Evolutionary conservation across 2,113 vertebrate genomes (phyloP).

Genomic region (Arenaria interpres): DNA sequence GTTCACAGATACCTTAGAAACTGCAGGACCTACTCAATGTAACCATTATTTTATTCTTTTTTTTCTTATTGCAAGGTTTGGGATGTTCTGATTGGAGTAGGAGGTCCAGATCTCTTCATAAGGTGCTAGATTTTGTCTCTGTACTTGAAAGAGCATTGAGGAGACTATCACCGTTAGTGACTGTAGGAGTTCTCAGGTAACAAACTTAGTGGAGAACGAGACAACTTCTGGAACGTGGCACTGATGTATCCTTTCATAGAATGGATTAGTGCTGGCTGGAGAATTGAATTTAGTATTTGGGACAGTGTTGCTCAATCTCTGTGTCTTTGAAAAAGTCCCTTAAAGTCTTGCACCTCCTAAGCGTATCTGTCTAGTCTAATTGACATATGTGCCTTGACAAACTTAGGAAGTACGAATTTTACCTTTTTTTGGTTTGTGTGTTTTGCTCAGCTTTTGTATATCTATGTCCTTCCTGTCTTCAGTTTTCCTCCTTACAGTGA

Average conservation of each 20-base stretch:
- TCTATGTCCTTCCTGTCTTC: background rate
- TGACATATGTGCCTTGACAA: background rate
- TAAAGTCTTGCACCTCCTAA: background rate
- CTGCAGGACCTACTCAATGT: background rate
- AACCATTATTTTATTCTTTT: background rate
- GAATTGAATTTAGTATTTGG: background rate
- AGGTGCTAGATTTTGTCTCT: background rate
- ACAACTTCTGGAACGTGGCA: background rate
- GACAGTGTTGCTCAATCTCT: background rate
- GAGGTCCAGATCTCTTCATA: background rate
- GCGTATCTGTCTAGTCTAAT: background rate
- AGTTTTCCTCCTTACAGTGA: background rate
- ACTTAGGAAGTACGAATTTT: background rate
- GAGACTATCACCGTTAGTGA: background rate
- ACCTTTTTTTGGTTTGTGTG: background rate
- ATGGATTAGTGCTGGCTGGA: background rate
- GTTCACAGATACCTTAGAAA: background rate
- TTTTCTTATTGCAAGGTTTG: background rate
- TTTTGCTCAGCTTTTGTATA: background rate
- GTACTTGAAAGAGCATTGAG: background rate
- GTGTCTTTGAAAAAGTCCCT: background rate
- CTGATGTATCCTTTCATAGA: background rate
- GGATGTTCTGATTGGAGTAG: background rate
- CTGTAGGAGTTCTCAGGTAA: background rate
- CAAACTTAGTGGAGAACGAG: background rate